Evolutionary conservation across 2,113 vertebrate species (phyloP), one percentile per base, ranked within the genome.

Genomic region (Paradisaea rubra): DNA sequence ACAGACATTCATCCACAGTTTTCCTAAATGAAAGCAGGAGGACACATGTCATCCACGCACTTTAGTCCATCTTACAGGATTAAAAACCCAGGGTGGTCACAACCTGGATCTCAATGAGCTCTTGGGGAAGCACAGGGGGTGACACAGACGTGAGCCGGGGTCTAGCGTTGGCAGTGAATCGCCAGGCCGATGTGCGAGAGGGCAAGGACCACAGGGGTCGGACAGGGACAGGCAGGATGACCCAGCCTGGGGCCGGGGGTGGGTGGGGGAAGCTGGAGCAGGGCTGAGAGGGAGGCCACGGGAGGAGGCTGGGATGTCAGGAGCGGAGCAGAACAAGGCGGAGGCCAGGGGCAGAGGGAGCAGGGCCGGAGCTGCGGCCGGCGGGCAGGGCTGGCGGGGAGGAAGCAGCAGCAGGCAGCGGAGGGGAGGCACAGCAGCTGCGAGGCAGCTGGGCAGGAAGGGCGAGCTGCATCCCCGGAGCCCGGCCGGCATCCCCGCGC

Each of bases 161-260:
- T 64, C 12, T 9, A 9, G 54, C 3, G 1, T 2, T 14, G 21
- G 42, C n/a, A 44, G 10, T 4, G 35, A 27, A 18, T 15, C 4
- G 13, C 19, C 2, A 1, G 71, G 47, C 20, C 37, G 61, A 8
- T 9, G 27, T 3, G 31, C 12, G 76, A 22, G 42, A 74, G 44
- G 25, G 33, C 7, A 22, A 35, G 66, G 15, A 30, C 27, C 18
- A 2, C 0, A 1, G 49, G 17, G 16, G 11, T 33, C 7, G 23
- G 23, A 33, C 37, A 28, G 19, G 27, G 59, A 37, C 37, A 28
- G 50, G 65, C 39, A 30, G 63, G 28, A 35, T 45, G 56, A 12
- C 25, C 33, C 35, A 33, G 44, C 31, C 61, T 1, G 4, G 21
- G 41, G 33, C 39, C 0, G 1, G 50, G 12, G 37, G 8, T 7